These are phyloP conservation scores for Motacilla tschutschensis DNA, from an alignment of 2,113 vertebrate species.

Conservation along the genomic window DNA sequence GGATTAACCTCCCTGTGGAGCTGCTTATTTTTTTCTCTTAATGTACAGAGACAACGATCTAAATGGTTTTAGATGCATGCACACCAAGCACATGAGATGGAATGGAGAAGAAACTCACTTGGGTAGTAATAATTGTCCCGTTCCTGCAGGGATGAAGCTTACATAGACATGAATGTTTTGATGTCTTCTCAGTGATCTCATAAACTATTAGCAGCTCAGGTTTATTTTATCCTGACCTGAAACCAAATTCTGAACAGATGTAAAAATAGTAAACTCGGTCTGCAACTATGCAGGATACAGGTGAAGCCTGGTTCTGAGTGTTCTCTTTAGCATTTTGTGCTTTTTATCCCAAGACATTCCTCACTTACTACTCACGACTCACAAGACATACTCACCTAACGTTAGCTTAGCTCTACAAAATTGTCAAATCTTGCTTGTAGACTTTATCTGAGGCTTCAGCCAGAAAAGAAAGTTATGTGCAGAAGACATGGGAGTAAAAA, in stretches of 20 bases:
- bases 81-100: background rate
- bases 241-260: background rate
- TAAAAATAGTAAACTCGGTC: background rate
- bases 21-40: background rate
- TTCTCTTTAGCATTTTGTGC: background rate
- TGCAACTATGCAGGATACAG: background rate
- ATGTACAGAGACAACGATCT: accelerated
- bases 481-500: background rate
- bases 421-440: background rate
- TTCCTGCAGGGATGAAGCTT: background rate
- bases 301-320: background rate
- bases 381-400: too few species aligned
- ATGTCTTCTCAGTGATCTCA: background rate
- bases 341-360: background rate
- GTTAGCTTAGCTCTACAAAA: background rate
- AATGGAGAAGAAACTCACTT: background rate
- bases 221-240: background rate
- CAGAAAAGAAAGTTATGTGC: background rate
- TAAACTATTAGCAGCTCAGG: background rate
- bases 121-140: background rate
- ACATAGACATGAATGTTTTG: background rate
- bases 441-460: background rate
- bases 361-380: background rate
- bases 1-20: accelerated
- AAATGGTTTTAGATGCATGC: background rate